phyloP scores from a whole-genome alignment of 2,797 vertebrate species.

The Alectoris magna region DNA sequence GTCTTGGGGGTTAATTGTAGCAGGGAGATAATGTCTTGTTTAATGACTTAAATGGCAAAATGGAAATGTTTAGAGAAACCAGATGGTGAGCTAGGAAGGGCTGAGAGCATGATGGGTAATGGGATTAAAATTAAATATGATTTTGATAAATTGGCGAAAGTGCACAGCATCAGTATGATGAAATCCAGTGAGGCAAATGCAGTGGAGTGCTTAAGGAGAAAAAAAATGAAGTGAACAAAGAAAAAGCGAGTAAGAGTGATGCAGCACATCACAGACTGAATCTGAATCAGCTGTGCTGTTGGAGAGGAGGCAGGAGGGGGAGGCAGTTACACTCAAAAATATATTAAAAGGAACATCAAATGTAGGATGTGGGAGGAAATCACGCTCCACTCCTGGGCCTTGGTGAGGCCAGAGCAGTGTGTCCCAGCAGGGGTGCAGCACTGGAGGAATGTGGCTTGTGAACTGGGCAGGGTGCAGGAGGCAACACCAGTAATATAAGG shows the following conservation, averaged over 20 bases:
- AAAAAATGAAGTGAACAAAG: neutral
- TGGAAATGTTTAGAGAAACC: neutral
- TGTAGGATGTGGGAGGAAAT: neutral
- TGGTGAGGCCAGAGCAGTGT: neutral
- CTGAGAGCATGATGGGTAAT: neutral
- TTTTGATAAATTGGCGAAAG: slow-evolving; percentile 22
- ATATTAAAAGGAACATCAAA: neutral
- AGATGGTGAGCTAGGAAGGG: neutral
- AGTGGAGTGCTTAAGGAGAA: neutral
- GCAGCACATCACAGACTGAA: neutral
- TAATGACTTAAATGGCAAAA: slow-evolving; percentile 11
- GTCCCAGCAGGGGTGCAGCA: neutral
- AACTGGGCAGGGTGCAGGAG: neutral
- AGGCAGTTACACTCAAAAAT: neutral
- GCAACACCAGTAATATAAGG: neutral
- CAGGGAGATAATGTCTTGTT: neutral
- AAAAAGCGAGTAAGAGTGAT: neutral
- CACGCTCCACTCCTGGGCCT: neutral
- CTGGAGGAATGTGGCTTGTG: neutral
- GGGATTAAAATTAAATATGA: slow-evolving; percentile 33
- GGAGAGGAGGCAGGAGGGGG: neutral
- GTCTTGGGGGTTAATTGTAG: neutral
- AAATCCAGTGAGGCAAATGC: neutral
- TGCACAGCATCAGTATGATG: neutral
- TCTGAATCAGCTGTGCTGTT: neutral